Evolutionary conservation across 37 sponge, comb jelly and placozoan genomes (phyloP).

Genomic region (Corticium candelabrum): DNA sequence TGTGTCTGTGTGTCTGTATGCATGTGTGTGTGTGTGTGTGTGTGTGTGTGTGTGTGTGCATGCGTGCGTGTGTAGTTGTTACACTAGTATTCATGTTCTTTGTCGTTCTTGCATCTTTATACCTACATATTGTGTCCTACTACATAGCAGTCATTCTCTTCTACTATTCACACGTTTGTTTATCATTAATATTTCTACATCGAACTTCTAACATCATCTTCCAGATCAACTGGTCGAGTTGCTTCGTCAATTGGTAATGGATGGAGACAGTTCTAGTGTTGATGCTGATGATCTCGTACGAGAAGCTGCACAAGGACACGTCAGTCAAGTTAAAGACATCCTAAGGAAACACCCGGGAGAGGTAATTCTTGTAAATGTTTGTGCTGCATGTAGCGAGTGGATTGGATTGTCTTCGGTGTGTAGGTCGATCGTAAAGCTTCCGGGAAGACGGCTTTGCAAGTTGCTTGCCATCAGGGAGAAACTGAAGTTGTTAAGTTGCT

Average conservation of each 20-base stretch:
- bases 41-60: not conserved
- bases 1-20: not conserved
- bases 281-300: not conserved
- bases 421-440: not conserved
- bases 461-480: not conserved
- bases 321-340: not conserved
- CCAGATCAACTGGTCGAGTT: not conserved
- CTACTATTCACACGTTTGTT: not conserved
- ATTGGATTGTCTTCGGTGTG: not conserved
- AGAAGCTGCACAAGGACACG: not conserved
- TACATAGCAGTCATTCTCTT: not conserved
- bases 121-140: no score
- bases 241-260: no score
- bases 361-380: no score
- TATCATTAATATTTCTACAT: no score
- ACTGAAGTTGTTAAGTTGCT: conserved; percentile 39
- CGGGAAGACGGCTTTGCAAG: not conserved
- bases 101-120: no score
- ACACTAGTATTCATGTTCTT: not conserved
- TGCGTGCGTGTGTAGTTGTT: not conserved
- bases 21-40: not conserved
- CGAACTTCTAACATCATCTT: not conserved
- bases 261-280: not conserved
- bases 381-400: no score
- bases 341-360: not conserved